Evolutionary conservation across 2,113 vertebrate genomes (phyloP).

Genomic region (Anolis carolinensis): DNA sequence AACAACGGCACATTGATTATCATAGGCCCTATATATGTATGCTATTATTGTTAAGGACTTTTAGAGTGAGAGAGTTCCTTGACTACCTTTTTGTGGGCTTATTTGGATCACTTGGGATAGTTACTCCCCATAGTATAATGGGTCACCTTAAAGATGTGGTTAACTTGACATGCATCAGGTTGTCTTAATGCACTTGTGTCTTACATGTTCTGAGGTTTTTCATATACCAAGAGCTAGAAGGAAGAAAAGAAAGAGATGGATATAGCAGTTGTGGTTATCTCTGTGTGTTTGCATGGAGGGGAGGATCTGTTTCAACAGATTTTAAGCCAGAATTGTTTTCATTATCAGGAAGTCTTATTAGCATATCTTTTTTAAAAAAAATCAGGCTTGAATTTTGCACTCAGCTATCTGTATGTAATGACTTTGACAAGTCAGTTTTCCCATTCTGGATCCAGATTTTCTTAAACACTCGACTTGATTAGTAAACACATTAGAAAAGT

Average conservation of each 20-base stretch:
- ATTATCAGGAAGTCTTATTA: neutral
- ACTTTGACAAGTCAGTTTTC: neutral
- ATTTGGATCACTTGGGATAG: neutral
- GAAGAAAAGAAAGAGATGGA: neutral
- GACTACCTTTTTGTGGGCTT: neutral
- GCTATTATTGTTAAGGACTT: neutral
- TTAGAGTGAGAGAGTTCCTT: neutral
- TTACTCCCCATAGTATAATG: neutral
- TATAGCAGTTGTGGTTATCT: neutral
- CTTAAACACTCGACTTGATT: neutral
- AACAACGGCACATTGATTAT: neutral
- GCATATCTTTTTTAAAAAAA: neutral
- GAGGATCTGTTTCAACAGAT: neutral
- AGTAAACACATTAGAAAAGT: neutral
- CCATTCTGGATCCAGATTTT: neutral
- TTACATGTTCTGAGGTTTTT: neutral
- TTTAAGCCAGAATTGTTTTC: neutral
- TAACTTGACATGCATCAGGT: too few relatives aligned
- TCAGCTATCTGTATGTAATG: too few relatives aligned
- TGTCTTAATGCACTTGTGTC: neutral
- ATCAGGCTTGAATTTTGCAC: neutral
- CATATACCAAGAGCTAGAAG: neutral
- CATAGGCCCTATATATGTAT: too few relatives aligned
- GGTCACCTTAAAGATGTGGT: neutral
- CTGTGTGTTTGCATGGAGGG: neutral